Percentiles rank a stretch among this genome's conserved stretches.
phyloP scores from a whole-genome alignment of 2,888 invertebrate species.

The Hybos culiciformis region DNA sequence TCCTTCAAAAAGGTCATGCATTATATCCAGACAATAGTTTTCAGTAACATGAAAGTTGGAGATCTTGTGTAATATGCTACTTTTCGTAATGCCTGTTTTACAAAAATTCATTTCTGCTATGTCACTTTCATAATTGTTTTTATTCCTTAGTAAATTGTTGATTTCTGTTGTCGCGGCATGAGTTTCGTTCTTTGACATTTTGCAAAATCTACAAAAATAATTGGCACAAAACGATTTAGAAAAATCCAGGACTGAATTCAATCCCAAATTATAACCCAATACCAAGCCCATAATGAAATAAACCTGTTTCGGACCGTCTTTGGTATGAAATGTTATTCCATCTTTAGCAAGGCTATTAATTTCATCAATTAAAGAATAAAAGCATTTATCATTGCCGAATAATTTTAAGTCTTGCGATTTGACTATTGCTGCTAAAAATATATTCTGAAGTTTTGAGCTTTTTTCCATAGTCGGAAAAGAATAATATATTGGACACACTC shows the following conservation, averaged over 20 bases:
- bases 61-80: conserved; percentile 18
- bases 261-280: conserved; percentile 11
- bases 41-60: conserved; percentile 18
- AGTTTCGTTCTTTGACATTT: conserved; percentile 12
- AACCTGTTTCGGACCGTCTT: conserved; percentile 6
- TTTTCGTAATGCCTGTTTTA: conserved; percentile 17
- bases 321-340: conserved; percentile 14
- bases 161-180: conserved; percentile 12
- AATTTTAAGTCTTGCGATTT: conserved; percentile 17
- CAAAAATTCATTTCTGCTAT: conserved; percentile 5
- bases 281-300: conserved; percentile 13
- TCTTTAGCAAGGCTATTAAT: conserved; percentile 16
- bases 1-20: conserved; percentile 18
- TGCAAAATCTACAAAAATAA: conserved; percentile 20
- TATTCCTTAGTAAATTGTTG: conserved; percentile 11
- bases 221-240: conserved; percentile 16
- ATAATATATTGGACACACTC: background rate
- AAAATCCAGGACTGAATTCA: conserved; percentile 11
- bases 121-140: conserved; percentile 15
- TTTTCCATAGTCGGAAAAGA: background rate
- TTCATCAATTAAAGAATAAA: conserved; percentile 17
- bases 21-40: conserved; percentile 16
- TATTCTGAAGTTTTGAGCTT: background rate
- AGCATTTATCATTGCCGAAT: conserved; percentile 17
- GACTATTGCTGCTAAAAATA: conserved; percentile 10